Percentiles rank a stretch among this genome's conserved stretches.
Conservation (phyloP, 2,888 invertebrate species). For the Chrysina gloriosa region DNA sequence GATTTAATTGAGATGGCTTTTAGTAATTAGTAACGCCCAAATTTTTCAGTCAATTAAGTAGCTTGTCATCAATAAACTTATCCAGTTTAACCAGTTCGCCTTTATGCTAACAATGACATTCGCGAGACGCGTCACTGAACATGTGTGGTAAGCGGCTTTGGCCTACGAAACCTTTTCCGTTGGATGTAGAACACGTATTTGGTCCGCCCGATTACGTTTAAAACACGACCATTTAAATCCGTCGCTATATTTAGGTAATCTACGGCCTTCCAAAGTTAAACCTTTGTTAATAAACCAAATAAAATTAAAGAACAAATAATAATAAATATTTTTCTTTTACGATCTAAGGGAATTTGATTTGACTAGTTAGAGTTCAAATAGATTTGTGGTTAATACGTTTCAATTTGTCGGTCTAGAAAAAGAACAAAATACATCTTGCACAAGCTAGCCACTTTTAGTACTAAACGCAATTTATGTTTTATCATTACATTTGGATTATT, state of each 20-base stretch:
- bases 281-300: too few species aligned
- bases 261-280: too few species aligned
- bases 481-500: too few species aligned
- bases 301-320: too few species aligned
- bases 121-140: background rate
- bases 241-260: background rate
- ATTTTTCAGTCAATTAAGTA: slow-evolving; percentile 14
- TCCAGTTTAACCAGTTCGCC: background rate
- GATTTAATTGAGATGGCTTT: background rate
- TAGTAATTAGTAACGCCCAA: background rate
- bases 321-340: too few species aligned
- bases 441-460: too few species aligned
- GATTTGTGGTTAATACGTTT: too few species aligned
- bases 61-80: slow-evolving; percentile 1
- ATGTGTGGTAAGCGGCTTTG: slow-evolving; percentile 11
- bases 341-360: too few species aligned
- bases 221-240: background rate
- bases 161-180: background rate
- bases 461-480: too few species aligned
- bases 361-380: too few species aligned
- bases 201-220: slow-evolving; percentile 1
- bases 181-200: background rate
- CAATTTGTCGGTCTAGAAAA: too few species aligned
- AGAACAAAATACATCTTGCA: too few species aligned
- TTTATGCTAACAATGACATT: background rate